A percentile compares a stretch with the other conserved stretches of the same genome.
phyloP scores from a whole-genome alignment of 2,113 vertebrate genomes.

The Heliornis fulica region DNA sequence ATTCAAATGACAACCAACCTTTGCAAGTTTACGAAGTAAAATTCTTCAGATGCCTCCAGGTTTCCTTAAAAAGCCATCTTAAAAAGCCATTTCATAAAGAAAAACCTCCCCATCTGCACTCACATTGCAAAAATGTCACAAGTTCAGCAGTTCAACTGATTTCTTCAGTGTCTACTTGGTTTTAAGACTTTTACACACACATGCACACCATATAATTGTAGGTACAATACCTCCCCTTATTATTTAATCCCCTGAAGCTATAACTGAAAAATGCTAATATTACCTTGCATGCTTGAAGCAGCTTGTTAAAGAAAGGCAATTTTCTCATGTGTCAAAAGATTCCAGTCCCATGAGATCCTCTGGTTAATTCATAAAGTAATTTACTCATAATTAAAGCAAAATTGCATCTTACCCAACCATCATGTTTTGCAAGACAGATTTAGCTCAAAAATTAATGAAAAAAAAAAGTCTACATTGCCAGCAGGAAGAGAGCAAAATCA shows the following conservation, averaged over 20 bases:
- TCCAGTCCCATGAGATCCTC: slow-evolving; percentile 58
- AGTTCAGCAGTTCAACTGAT: slow-evolving; percentile 4
- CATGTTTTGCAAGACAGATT: slow-evolving; percentile 29
- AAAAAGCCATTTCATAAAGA: neutral
- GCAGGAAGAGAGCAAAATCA: neutral
- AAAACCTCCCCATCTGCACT: neutral
- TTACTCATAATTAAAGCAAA: slow-evolving; percentile 68
- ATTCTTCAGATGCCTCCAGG: neutral
- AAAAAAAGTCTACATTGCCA: neutral
- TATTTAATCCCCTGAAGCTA: slow-evolving; percentile 72
- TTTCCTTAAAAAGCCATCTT: neutral
- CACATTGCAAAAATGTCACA: neutral
- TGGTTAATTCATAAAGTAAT: slow-evolving; percentile 49
- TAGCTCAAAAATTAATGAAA: neutral
- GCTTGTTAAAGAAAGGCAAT: slow-evolving; percentile 69
- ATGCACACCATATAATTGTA: slow-evolving; percentile 18
- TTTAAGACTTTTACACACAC: neutral
- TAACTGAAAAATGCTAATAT: slow-evolving; percentile 65
- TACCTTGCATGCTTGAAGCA: slow-evolving; percentile 62
- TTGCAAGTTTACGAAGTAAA: neutral
- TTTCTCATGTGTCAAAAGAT: slow-evolving; percentile 56
- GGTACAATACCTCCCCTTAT: slow-evolving; percentile 55
- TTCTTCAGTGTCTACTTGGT: neutral
- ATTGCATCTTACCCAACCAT: slow-evolving; percentile 11
- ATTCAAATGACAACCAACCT: neutral